Evolutionary conservation across 2,888 invertebrate species (phyloP).

Genomic region (Rosalia funebris): DNA sequence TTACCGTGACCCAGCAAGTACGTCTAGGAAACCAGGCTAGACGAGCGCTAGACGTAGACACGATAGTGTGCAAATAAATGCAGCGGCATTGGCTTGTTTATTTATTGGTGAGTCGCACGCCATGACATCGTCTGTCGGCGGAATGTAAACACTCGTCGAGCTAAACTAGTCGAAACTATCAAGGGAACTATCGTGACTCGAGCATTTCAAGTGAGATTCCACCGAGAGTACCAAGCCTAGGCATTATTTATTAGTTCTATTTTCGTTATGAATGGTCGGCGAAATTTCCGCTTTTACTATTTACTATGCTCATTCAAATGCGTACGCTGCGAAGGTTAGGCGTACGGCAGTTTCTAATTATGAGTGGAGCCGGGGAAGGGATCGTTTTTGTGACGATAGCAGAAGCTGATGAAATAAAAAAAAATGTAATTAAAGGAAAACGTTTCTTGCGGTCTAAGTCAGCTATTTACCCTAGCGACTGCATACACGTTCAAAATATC

Average conservation of each 20-base stretch:
- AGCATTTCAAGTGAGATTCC: not conserved
- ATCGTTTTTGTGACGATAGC: no score
- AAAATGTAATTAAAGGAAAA: no score
- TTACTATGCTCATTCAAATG: constrained; percentile 2
- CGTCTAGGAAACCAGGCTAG: constrained; percentile 35
- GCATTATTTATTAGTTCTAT: not conserved
- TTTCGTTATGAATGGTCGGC: not conserved
- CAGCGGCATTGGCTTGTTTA: constrained; percentile 9
- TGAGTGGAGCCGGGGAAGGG: no score
- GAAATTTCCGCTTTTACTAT: constrained; percentile 12
- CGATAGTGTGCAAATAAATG: constrained; percentile 18
- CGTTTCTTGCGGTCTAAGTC: no score
- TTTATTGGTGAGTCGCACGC: constrained; percentile 17
- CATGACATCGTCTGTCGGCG: constrained; percentile 8
- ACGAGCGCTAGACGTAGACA: constrained; percentile 37
- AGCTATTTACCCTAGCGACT: no score
- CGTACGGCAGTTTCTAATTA: no score
- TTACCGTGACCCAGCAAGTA: constrained; percentile 5
- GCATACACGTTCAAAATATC: no score
- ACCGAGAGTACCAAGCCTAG: constrained; percentile 10
- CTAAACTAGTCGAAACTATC: constrained; percentile 18
- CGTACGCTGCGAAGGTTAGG: not conserved
- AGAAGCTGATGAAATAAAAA: no score
- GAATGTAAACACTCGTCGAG: not conserved
- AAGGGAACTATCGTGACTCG: constrained; percentile 6